Conservation (phyloP, 2,888 invertebrate genomes). For the Hedychridium roseum region DNA sequence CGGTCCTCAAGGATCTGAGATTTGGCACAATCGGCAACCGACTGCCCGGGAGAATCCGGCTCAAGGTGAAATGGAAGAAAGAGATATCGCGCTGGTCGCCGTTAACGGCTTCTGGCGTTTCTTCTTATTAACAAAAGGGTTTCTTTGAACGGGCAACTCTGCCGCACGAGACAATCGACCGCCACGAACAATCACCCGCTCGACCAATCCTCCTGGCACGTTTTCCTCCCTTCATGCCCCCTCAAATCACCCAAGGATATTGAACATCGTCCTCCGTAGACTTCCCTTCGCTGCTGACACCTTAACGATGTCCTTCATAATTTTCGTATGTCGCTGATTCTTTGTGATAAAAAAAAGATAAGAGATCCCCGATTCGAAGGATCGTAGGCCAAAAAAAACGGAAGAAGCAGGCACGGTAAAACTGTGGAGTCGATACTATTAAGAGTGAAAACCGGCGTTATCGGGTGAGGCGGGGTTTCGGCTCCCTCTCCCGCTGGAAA, state of each 20-base stretch:
- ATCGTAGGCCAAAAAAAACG: slow-evolving; percentile 1
- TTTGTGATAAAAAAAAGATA: no score
- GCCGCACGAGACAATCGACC: slow-evolving; percentile 40
- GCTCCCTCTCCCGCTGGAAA: slow-evolving; percentile 22
- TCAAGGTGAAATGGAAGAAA: slow-evolving; percentile 32
- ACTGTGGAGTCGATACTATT: no score
- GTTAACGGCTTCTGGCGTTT: slow-evolving; percentile 25
- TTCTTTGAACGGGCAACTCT: slow-evolving; percentile 19
- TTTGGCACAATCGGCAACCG: no score
- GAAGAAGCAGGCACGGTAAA: slow-evolving; percentile 1
- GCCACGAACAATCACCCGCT: slow-evolving; percentile 39
- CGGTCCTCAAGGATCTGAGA: no score
- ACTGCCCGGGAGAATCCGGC: slow-evolving; percentile 33
- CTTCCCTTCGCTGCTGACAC: no score
- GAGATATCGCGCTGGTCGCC: slow-evolving; percentile 9
- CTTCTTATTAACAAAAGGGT: no score
- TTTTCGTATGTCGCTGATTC: no score
- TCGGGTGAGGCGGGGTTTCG: slow-evolving; percentile 32
- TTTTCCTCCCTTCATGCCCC: slow-evolving; percentile 10
- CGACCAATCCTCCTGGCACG: slow-evolving; percentile 39
- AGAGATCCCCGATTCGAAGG: no score
- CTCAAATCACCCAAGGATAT: no score
- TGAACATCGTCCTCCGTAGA: no score
- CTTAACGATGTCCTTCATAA: no score
- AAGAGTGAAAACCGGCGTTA: slow-evolving; percentile 10